phyloP scores from a whole-genome alignment of 2,888 invertebrate species.

The Netelia inedita region DNA sequence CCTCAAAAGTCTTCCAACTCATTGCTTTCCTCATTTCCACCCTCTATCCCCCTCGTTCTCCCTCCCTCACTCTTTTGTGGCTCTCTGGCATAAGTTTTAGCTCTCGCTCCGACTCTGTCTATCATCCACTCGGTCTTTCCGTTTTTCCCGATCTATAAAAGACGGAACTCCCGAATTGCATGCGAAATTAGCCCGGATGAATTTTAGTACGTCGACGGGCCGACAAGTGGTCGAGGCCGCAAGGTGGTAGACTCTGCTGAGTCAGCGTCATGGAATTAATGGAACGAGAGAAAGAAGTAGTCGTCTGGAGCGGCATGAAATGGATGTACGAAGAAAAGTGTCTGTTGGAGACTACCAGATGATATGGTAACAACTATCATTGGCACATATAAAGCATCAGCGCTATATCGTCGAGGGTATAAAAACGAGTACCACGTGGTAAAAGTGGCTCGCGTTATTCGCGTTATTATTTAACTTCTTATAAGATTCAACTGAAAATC shows the following conservation, averaged over 20 bases:
- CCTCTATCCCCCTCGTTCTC: neutral
- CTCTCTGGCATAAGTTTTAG: slow-evolving; percentile 24
- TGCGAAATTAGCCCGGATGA: slow-evolving; percentile 48
- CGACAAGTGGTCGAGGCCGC: slow-evolving; percentile 29
- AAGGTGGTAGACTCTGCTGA: slow-evolving; percentile 2
- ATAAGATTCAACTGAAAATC: too few relatives aligned
- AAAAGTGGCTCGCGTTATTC: too few relatives aligned
- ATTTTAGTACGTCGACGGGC: slow-evolving; percentile 49
- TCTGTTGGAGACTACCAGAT: too few relatives aligned
- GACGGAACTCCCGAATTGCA: slow-evolving; percentile 52
- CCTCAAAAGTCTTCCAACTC: slow-evolving; percentile 48
- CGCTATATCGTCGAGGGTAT: too few relatives aligned
- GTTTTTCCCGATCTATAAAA: slow-evolving; percentile 34
- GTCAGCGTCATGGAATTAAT: slow-evolving; percentile 31
- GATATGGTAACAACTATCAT: too few relatives aligned
- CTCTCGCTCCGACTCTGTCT: slow-evolving; percentile 12
- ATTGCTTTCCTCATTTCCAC: slow-evolving; percentile 31
- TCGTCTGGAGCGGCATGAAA: neutral
- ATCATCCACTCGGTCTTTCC: slow-evolving; percentile 44
- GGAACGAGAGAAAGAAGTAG: slow-evolving; percentile 47
- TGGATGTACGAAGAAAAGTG: too few relatives aligned
- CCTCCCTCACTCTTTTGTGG: neutral
- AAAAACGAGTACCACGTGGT: too few relatives aligned
- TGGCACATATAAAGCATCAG: too few relatives aligned
- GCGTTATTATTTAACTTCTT: too few relatives aligned